A percentile compares a stretch with the other conserved stretches of the same genome.
Conservation (phyloP, 2,888 invertebrate genomes). For the Halictus quadricinctus region DNA sequence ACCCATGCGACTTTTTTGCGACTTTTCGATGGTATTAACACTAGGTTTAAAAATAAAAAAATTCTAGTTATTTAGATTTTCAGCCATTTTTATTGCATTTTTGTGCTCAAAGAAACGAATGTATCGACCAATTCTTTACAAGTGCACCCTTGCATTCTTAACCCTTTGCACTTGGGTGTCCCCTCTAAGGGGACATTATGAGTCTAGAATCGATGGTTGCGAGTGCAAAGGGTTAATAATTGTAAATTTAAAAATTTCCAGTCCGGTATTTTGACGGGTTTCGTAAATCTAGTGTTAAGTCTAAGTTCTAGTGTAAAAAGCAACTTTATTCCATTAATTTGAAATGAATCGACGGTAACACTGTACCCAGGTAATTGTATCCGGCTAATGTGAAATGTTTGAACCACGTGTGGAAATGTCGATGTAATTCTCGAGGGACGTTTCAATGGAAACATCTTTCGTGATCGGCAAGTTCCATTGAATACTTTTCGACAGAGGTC, state of each 20-base stretch:
- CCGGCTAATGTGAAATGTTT: background rate
- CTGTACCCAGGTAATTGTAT: background rate
- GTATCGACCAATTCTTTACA: too few relatives aligned
- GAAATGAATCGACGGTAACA: background rate
- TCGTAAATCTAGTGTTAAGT: background rate
- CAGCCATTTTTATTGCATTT: too few relatives aligned
- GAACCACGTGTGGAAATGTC: background rate
- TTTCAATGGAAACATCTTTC: background rate
- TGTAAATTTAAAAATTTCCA: too few relatives aligned
- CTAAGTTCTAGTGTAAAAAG: background rate
- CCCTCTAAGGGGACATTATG: too few relatives aligned
- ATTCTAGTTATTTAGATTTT: too few relatives aligned
- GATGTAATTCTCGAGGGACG: background rate
- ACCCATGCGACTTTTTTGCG: background rate
- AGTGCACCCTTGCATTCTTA: too few relatives aligned
- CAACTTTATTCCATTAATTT: background rate
- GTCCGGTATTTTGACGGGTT: too few relatives aligned
- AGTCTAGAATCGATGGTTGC: too few relatives aligned
- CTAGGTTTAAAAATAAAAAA: too few relatives aligned
- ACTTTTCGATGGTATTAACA: background rate
- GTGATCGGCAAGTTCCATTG: background rate
- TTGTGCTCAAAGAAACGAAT: too few relatives aligned
- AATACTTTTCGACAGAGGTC: background rate
- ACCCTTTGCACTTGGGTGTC: too few relatives aligned
- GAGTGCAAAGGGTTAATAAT: too few relatives aligned